A percentile compares a stretch with the other conserved stretches of the same genome.
These are phyloP conservation scores for Luidia sarsii DNA, from an alignment of 53 echinoderm and acorn worm species.

Conservation along the genomic window DNA sequence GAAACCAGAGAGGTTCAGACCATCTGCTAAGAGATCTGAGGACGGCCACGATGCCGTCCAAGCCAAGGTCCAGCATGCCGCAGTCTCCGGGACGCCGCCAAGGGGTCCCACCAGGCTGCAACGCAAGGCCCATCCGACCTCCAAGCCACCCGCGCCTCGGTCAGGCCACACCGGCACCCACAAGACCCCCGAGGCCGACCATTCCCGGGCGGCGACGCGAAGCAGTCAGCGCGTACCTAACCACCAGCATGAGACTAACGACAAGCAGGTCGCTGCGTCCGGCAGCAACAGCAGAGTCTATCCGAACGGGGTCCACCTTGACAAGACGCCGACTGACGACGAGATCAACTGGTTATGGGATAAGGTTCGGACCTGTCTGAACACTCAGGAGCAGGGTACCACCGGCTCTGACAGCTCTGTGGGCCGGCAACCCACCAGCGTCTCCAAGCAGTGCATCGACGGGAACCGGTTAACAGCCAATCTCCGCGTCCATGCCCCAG, in stretches of 20 bases:
- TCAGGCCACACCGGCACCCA: background rate
- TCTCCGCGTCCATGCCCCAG: conserved; percentile 58
- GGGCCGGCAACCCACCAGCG: conserved; percentile 45
- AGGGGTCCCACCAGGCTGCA: conserved; percentile 23
- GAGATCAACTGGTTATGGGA: conserved; percentile 99
- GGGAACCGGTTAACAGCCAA: conserved; percentile 76
- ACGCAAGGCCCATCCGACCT: background rate
- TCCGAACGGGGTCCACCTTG: conserved; percentile 80
- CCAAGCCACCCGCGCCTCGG: conserved; percentile 26
- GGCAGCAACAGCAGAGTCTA: conserved; percentile 1
- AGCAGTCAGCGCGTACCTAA: background rate
- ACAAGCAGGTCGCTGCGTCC: background rate
- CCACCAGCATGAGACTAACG: conserved; percentile 1
- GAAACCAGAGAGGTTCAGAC: background rate
- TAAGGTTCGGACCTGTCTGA: conserved; percentile 93
- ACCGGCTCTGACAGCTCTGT: background rate
- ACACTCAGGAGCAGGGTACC: conserved; percentile 59
- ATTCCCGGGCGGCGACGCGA: conserved; percentile 2
- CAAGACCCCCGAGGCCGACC: conserved; percentile 3
- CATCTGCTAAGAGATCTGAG: background rate
- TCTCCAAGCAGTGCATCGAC: conserved; percentile 60
- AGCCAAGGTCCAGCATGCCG: background rate
- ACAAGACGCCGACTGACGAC: conserved; percentile 97
- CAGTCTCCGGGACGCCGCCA: conserved; percentile 11
- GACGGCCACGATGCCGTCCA: background rate